Evolutionary conservation across 2,797 vertebrate species (phyloP).

Genomic region (Scomberomorus guttatus): DNA sequence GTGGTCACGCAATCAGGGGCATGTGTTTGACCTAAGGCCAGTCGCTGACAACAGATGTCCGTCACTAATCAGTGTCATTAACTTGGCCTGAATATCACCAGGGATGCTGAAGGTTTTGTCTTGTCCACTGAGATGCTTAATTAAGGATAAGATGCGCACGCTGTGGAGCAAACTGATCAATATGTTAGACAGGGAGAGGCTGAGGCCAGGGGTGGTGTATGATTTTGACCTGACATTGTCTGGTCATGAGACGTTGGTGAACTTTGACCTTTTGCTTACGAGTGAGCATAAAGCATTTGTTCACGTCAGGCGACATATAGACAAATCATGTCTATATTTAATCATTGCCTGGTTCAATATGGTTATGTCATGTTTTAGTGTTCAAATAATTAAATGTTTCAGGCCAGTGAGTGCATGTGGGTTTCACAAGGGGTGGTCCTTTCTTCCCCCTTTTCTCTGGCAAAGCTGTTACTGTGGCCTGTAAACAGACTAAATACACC

Average conservation of each 20-base stretch:
- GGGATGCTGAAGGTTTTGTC: conserved; percentile 27
- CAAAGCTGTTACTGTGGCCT: conserved; percentile 4
- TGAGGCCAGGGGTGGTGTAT: conserved; percentile 15
- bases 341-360: conserved; percentile 38
- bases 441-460: neutral
- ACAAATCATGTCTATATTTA: conserved; percentile 49
- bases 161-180: conserved; percentile 58
- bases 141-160: conserved; percentile 38
- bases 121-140: conserved; percentile 45
- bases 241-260: conserved; percentile 67
- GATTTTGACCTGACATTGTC: conserved; percentile 61
- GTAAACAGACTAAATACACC: conserved; percentile 30
- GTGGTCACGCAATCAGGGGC: neutral
- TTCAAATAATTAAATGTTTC: conserved; percentile 34
- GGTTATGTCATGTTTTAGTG: conserved; percentile 15
- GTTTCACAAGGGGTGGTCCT: conserved; percentile 18
- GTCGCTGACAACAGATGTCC: conserved; percentile 61
- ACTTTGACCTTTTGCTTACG: conserved; percentile 63
- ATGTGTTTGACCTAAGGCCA: conserved; percentile 48
- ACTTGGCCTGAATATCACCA: conserved; percentile 25
- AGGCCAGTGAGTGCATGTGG: neutral
- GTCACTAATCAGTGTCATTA: conserved; percentile 59
- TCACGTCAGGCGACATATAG: conserved; percentile 1
- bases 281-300: conserved; percentile 25
- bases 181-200: conserved; percentile 39